Evolutionary conservation across 2,888 invertebrate species (phyloP).

Genomic region (Stratiomys singularior): DNA sequence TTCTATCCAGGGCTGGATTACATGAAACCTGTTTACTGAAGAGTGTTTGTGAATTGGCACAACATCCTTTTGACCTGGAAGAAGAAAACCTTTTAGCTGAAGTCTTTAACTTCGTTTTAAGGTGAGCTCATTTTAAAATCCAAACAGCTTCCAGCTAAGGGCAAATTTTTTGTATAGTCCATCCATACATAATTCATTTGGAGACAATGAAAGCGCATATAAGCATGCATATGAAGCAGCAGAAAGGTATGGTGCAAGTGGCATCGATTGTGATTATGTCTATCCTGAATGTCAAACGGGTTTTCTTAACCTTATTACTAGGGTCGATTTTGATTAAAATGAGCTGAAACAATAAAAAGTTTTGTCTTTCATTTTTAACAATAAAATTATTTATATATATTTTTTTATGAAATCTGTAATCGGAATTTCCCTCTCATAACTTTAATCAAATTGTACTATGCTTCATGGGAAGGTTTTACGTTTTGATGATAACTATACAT

Average conservation of each 20-base stretch:
- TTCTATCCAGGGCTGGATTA: constrained; percentile 69
- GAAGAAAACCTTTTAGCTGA: constrained; percentile 74
- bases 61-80: constrained; percentile 69
- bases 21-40: constrained; percentile 76
- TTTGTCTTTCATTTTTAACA: too few relatives aligned
- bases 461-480: too few relatives aligned
- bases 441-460: too few relatives aligned
- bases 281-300: constrained; percentile 60
- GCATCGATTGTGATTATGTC: constrained; percentile 59
- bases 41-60: constrained; percentile 75
- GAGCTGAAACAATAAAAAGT: too few relatives aligned
- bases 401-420: too few relatives aligned
- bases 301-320: constrained; percentile 56
- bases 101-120: constrained; percentile 73
- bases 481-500: too few relatives aligned
- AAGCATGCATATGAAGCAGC: constrained; percentile 61
- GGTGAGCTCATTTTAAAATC: constrained; percentile 67
- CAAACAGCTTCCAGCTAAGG: neutral
- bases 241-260: constrained; percentile 60
- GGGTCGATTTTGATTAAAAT: constrained; percentile 53
- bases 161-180: constrained; percentile 65
- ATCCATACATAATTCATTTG: constrained; percentile 69
- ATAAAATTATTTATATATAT: too few relatives aligned
- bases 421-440: too few relatives aligned
- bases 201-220: constrained; percentile 65